These are phyloP conservation scores for Gastracanthus pulcherrimus DNA, from an alignment of 2,888 invertebrate genomes.

Conservation along the genomic window DNA sequence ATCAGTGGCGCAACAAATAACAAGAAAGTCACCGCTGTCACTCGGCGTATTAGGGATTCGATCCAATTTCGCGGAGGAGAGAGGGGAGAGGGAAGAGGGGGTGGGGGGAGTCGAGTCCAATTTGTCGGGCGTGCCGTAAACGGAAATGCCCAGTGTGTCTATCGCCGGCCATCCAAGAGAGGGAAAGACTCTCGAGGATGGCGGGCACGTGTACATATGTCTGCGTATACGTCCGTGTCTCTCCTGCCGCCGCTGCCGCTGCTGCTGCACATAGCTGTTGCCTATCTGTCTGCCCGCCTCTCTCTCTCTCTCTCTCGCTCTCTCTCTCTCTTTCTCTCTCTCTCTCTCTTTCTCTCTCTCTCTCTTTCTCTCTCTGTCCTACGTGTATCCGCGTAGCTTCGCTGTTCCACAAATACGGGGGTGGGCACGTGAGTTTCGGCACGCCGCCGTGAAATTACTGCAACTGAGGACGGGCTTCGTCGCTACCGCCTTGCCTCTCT, in stretches of 20 bases:
- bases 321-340: background rate
- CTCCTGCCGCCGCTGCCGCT: background rate
- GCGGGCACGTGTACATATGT: background rate
- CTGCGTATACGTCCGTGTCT: background rate
- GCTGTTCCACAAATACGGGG: background rate
- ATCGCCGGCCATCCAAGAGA: slow-evolving; percentile 18
- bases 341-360: background rate
- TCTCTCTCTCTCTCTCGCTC: background rate
- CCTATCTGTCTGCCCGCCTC: background rate
- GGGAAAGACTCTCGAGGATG: slow-evolving; percentile 20
- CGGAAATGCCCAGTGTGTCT: slow-evolving; percentile 32
- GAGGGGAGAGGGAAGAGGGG: too few species aligned
- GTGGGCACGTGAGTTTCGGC: slow-evolving; percentile 19
- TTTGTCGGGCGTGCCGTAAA: slow-evolving; percentile 38
- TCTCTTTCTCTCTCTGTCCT: background rate
- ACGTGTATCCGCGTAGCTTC: background rate
- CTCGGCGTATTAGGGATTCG: slow-evolving; percentile 44
- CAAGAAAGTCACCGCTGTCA: slow-evolving; percentile 39
- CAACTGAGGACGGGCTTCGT: background rate
- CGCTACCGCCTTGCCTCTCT: background rate
- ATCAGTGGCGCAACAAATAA: slow-evolving; percentile 48
- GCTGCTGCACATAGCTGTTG: background rate
- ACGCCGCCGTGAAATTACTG: slow-evolving; percentile 20
- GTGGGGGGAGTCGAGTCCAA: slow-evolving; percentile 18
- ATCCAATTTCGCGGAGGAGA: slow-evolving; percentile 34